Evolutionary conservation across 1,140 invertebrate species (phyloP), one percentile per base, ranked within the genome.

Genomic region (Archegozetes longisetosus): DNA sequence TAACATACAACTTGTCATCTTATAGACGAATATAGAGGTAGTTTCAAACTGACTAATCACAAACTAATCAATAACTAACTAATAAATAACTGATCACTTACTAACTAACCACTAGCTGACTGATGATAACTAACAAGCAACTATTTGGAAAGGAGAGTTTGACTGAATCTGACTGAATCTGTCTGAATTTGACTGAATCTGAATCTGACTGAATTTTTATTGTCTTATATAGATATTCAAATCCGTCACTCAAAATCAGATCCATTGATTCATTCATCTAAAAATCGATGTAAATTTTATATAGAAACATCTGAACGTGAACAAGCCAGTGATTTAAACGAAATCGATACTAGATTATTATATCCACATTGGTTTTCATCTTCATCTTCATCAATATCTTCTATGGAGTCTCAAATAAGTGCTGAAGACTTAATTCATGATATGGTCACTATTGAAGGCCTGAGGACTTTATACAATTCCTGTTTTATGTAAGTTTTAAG

Each of bases 391-490:
- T 40, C 32, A 17, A 6, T 40, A 40, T 40, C 32, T 9, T 40
- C 32, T 6, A 40, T 40, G 32, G 32, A 40, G 6, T 40, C 32
- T 9, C 6, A 6, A 40, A 40, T 40, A 9, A 40, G 32, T 40
- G 32, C 32, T 17, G 32, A 40, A 40, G 32, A 40, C 17, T 40
- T 40, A 20, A 58, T 28, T 17, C 32, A 58, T 14, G 60, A 62
- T 46, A 54, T 62, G 55, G 69, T 84, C 55, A 84, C 82, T 29
- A 81, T 85, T 62, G 83, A 85, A 70, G 82, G 83, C 67, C 70
- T 85, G 57, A 77, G 82, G 53, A 75, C 78, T 47, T 81, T 84
- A 65, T 74, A 83, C 62, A 79, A 80, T 67, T 84, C 82, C 53
- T 85, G 83, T 69, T 84, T 84, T 69, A 83, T 81, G 71, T 80